phyloP scores from a whole-genome alignment of 2,113 vertebrate species.

The Melozone crissalis region DNA sequence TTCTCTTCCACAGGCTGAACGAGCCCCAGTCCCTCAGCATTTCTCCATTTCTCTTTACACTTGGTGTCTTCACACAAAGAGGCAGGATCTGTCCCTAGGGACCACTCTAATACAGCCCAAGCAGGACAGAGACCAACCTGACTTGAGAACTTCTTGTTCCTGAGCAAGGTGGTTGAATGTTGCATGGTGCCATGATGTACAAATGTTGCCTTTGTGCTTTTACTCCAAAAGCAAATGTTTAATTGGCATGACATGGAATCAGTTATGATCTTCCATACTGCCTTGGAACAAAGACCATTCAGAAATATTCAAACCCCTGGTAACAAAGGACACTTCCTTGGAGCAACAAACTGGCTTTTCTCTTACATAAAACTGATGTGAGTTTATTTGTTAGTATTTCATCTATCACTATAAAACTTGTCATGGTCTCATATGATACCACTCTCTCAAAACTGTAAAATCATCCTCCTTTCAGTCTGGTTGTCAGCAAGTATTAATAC shows the following conservation, averaged over 20 bases:
- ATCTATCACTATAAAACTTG: background rate
- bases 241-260: background rate
- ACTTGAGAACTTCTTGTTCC: background rate
- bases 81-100: background rate
- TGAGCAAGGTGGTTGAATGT: background rate
- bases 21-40: background rate
- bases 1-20: background rate
- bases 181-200: background rate
- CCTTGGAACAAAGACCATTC: background rate
- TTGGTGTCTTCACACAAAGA: background rate
- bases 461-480: background rate
- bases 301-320: background rate
- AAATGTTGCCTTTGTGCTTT: accelerated
- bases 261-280: background rate
- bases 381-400: slow-evolving; percentile 12
- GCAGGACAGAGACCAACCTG: background rate
- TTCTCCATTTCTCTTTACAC: background rate
- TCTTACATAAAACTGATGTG: background rate
- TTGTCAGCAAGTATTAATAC: slow-evolving; percentile 12
- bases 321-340: background rate
- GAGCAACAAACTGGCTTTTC: background rate
- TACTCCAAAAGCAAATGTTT: background rate
- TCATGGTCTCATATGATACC: background rate
- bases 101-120: background rate
- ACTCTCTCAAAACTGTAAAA: background rate